Evolutionary conservation across 2,888 invertebrate species (phyloP).

Genomic region (Amphimallon solstitiale): DNA sequence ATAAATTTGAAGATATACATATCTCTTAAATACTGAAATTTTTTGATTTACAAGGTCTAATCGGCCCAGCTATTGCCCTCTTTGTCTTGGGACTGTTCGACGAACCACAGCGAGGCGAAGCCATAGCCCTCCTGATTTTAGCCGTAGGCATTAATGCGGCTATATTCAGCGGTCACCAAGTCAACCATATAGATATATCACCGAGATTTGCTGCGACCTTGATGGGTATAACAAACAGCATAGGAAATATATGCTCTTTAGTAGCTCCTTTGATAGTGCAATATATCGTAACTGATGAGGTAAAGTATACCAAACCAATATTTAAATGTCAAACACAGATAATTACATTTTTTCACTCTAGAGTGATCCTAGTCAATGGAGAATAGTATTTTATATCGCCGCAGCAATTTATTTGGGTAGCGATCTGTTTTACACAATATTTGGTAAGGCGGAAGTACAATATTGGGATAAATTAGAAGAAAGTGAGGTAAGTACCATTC

Average conservation of each 20-base stretch:
- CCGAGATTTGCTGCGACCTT: constrained; percentile 85
- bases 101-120: constrained; percentile 67
- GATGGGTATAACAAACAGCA: constrained; percentile 86
- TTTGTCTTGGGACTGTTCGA: constrained; percentile 70
- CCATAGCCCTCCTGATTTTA: constrained; percentile 73
- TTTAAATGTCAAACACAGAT: neutral
- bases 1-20: no score
- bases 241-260: constrained; percentile 81
- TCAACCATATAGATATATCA: constrained; percentile 85
- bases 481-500: no score
- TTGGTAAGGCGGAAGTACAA: constrained; percentile 74
- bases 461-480: constrained; percentile 70
- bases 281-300: constrained; percentile 75
- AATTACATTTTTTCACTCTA: constrained; percentile 61
- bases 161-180: constrained; percentile 79
- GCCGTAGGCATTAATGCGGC: constrained; percentile 82
- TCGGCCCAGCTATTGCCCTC: constrained; percentile 76
- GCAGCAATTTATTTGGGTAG: constrained; percentile 76
- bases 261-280: constrained; percentile 81
- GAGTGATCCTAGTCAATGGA: constrained; percentile 76
- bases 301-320: constrained; percentile 51
- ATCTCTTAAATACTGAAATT: neutral
- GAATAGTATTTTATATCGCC: constrained; percentile 78
- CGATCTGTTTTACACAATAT: constrained; percentile 75
- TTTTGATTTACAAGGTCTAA: constrained; percentile 63